Evolutionary conservation across 2,797 vertebrate species (phyloP).

Genomic region (Lutjanus argentimaculatus): DNA sequence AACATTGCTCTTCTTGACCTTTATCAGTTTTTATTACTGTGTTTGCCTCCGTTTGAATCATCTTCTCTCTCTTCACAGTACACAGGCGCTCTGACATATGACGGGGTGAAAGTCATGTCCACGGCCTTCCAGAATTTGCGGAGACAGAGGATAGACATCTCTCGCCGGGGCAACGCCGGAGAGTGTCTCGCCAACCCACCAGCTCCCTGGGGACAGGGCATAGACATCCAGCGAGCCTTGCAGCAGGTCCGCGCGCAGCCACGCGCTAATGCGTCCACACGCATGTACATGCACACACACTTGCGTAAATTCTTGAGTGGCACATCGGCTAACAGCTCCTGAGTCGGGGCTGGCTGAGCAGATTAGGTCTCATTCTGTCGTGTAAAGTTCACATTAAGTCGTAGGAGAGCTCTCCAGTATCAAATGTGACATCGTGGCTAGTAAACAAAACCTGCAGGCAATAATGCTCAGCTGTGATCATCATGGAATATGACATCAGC

Average conservation of each 20-base stretch:
- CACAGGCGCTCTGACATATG: constrained; percentile 96
- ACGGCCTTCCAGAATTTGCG: constrained; percentile 97
- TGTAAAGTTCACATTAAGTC: constrained; percentile 85
- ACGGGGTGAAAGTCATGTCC: constrained; percentile 97
- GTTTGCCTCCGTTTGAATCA: constrained; percentile 9
- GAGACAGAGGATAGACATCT: constrained; percentile 97
- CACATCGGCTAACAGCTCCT: constrained; percentile 77
- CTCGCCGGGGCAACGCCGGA: constrained; percentile 96
- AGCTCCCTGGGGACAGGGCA: constrained; percentile 98
- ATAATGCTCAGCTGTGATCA: constrained; percentile 75
- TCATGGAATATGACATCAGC: constrained; percentile 85
- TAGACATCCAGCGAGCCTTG: constrained; percentile 98
- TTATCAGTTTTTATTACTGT: not conserved
- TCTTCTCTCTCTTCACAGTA: constrained; percentile 86
- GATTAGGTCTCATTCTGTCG: constrained; percentile 84
- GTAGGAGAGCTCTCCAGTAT: constrained; percentile 73
- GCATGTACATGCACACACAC: constrained; percentile 9
- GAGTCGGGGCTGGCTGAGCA: constrained; percentile 81
- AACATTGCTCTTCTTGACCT: not conserved
- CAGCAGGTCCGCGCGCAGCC: constrained; percentile 91
- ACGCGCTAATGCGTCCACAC: constrained; percentile 8
- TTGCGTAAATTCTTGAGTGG: constrained; percentile 73
- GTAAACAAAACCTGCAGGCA: constrained; percentile 83
- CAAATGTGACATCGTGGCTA: constrained; percentile 82
- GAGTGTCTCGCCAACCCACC: constrained; percentile 98